A percentile compares a stretch with the other conserved stretches of the same genome.
These are phyloP conservation scores for Phyllostomus hastatus DNA, from an alignment of 2,113 vertebrate genomes.

Conservation along the genomic window DNA sequence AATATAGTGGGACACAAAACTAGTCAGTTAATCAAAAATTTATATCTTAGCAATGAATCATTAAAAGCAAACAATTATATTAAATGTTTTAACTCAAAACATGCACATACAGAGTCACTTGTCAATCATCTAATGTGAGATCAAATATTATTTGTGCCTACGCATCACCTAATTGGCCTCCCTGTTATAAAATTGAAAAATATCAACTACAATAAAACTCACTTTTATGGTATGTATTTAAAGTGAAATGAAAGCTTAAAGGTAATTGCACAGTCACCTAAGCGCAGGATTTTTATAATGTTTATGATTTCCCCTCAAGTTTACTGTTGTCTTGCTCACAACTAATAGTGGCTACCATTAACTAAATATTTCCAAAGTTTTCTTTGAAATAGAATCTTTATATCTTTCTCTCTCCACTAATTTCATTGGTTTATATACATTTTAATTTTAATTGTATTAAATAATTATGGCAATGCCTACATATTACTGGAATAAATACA, in stretches of 20 bases:
- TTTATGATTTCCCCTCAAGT: background rate
- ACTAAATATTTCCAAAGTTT: background rate
- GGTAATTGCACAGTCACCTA: background rate
- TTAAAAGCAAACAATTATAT: background rate
- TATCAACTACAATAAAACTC: background rate
- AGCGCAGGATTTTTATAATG: background rate
- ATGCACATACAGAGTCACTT: background rate
- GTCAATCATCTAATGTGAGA: background rate
- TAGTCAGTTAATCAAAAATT: background rate
- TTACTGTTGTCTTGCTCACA: background rate
- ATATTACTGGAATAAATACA: background rate
- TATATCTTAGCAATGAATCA: background rate
- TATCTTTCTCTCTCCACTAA: background rate
- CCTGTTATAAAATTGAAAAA: background rate
- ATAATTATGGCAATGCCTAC: background rate
- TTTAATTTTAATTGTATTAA: conserved; percentile 13
- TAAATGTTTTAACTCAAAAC: background rate
- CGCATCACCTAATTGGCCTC: background rate
- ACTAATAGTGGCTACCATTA: background rate
- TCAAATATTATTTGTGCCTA: background rate
- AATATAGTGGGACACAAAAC: background rate
- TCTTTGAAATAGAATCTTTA: background rate
- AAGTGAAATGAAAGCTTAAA: background rate
- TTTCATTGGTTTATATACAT: background rate
- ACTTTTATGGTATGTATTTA: background rate